A percentile compares a stretch with the other conserved stretches of the same genome.
These are phyloP conservation scores for Arremon aurantiirostris DNA, from an alignment of 2,797 vertebrate genomes.

Conservation along the genomic window DNA sequence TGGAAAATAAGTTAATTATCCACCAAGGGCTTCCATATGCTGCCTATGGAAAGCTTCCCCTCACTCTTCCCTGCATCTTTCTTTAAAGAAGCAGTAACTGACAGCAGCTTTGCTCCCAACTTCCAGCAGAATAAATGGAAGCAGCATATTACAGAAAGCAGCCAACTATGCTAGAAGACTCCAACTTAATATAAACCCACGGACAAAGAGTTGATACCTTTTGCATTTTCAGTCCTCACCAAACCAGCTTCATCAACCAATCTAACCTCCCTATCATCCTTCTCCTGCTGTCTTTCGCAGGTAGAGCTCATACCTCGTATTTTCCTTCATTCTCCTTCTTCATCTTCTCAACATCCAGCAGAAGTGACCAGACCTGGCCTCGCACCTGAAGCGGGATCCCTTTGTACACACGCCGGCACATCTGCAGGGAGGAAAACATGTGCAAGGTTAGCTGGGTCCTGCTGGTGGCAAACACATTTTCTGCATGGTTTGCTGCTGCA, in stretches of 20 bases:
- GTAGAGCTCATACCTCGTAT: conserved; percentile 80
- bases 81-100: background rate
- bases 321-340: conserved; percentile 84
- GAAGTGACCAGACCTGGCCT: conserved; percentile 84
- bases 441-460: background rate
- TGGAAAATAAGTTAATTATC: background rate
- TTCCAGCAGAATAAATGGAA: background rate
- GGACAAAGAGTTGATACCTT: background rate
- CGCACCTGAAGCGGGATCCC: conserved; percentile 85
- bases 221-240: background rate
- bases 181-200: background rate
- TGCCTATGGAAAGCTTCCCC: background rate
- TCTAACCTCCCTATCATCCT: background rate
- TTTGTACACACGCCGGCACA: conserved; percentile 85
- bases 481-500: background rate
- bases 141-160: background rate
- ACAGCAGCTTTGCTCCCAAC: background rate
- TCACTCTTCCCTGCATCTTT: background rate
- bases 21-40: background rate
- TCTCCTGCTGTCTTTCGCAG: background rate
- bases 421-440: conserved; percentile 20
- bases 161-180: background rate
- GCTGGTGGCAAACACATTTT: background rate
- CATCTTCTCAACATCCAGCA: conserved; percentile 83
- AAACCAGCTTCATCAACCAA: background rate